phyloP scores from a whole-genome alignment of 2,113 vertebrate species.

The Hoplias malabaricus region DNA sequence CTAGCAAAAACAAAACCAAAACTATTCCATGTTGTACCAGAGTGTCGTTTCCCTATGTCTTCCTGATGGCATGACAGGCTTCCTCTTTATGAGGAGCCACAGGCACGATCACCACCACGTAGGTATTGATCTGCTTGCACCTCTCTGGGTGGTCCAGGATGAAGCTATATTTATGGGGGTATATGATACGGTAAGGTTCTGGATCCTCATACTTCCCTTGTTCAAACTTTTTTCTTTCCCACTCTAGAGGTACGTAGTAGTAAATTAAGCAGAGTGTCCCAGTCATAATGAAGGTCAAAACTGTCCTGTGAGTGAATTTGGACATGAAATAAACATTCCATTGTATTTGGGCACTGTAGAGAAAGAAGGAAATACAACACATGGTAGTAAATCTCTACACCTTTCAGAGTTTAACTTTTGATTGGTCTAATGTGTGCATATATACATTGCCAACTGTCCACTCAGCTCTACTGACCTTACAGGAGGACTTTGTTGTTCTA shows the following conservation, averaged over 20 bases:
- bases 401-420: neutral
- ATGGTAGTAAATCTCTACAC: neutral
- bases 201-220: constrained; percentile 23
- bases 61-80: constrained; percentile 61
- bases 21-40: constrained; percentile 57
- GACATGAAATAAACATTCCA: neutral
- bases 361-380: neutral
- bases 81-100: constrained; percentile 39
- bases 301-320: neutral
- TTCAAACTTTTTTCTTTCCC: neutral
- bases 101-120: constrained; percentile 70
- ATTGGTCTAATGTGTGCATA: too few species aligned
- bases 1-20: constrained; percentile 66
- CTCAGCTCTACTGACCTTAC: too few species aligned
- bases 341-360: neutral
- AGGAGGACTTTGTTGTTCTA: too few species aligned
- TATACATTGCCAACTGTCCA: too few species aligned
- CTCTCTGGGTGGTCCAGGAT: constrained; percentile 62
- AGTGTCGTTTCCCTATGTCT: constrained; percentile 69
- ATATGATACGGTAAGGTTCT: constrained; percentile 56
- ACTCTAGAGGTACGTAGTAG: neutral
- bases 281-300: neutral
- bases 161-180: constrained; percentile 68
- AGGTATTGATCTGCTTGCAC: constrained; percentile 55
- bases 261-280: neutral